These are phyloP conservation scores for Syrphus vitripennis DNA, from an alignment of 2,888 invertebrate genomes.

Conservation along the genomic window DNA sequence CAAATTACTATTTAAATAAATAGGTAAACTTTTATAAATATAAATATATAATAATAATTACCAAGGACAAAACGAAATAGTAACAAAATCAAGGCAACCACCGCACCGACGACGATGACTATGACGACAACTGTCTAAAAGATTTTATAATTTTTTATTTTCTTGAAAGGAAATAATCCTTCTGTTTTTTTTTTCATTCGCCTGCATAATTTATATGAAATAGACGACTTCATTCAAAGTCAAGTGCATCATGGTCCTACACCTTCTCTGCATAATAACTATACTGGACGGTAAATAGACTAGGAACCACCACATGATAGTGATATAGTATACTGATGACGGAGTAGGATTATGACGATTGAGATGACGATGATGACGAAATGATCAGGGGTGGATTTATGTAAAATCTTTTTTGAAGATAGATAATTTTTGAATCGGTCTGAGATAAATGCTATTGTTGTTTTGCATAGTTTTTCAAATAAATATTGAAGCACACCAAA, in stretches of 20 bases:
- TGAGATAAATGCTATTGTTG: no score
- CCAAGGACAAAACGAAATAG: conserved; percentile 51
- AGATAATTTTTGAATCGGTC: no score
- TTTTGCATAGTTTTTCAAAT: no score
- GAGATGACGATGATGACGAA: neutral
- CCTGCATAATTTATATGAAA: conserved; percentile 63
- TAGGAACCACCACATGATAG: conserved; percentile 42
- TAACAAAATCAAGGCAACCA: conserved; percentile 50
- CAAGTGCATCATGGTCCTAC: conserved; percentile 65
- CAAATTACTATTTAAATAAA: conserved; percentile 3
- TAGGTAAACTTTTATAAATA: neutral
- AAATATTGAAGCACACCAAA: no score
- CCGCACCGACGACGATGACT: neutral
- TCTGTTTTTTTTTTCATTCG: conserved; percentile 9
- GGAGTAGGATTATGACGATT: neutral
- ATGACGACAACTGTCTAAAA: conserved; percentile 22
- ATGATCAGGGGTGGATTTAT: neutral
- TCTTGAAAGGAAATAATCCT: conserved; percentile 45
- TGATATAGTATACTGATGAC: conserved; percentile 24
- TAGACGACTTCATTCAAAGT: conserved; percentile 68
- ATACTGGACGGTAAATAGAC: conserved; percentile 20
- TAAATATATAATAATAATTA: conserved; percentile 29
- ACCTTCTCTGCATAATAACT: conserved; percentile 42
- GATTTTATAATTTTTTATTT: neutral
- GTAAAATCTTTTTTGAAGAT: no score